phyloP scores from a whole-genome alignment of 1,140 invertebrate genomes.

The Drosophila triauraria region DNA sequence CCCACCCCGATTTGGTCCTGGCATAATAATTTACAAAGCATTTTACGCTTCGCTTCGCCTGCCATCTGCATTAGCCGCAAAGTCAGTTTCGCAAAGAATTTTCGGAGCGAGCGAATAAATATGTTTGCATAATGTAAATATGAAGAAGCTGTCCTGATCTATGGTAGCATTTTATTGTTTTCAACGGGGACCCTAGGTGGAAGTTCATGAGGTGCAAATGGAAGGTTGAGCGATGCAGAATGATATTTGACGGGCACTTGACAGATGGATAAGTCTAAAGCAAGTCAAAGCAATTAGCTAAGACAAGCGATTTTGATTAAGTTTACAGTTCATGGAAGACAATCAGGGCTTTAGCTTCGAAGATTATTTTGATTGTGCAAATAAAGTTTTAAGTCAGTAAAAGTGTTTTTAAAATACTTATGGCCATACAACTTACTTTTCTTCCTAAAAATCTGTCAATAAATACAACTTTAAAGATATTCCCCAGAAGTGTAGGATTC shows the following conservation, averaged over 20 bases:
- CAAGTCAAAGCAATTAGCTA: slow-evolving; percentile 5
- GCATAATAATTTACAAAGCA: slow-evolving; percentile 78
- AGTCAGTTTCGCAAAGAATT: slow-evolving; percentile 55
- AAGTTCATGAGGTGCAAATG: not conserved
- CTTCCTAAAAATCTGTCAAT: too few relatives aligned
- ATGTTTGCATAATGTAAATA: slow-evolving; percentile 60
- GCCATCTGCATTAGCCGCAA: slow-evolving; percentile 77
- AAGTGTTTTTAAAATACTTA: too few relatives aligned
- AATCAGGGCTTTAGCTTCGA: not conserved
- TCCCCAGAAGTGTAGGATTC: too few relatives aligned
- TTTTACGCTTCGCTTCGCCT: slow-evolving; percentile 75
- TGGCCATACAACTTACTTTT: too few relatives aligned
- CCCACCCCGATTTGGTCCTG: slow-evolving; percentile 14
- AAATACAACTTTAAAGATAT: too few relatives aligned
- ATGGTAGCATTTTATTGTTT: slow-evolving; percentile 21
- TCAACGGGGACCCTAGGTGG: slow-evolving; percentile 2
- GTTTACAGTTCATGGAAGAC: too few relatives aligned
- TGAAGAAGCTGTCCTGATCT: slow-evolving; percentile 51
- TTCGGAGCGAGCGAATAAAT: slow-evolving; percentile 42
- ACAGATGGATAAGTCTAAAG: not conserved
- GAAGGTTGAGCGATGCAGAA: slow-evolving; percentile 9
- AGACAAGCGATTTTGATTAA: not conserved
- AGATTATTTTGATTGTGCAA: too few relatives aligned
- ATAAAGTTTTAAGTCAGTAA: too few relatives aligned
- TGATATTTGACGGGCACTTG: slow-evolving; percentile 1